Evolutionary conservation across 2,797 vertebrate genomes (phyloP).

Genomic region (Yasuhikotakia modesta): DNA sequence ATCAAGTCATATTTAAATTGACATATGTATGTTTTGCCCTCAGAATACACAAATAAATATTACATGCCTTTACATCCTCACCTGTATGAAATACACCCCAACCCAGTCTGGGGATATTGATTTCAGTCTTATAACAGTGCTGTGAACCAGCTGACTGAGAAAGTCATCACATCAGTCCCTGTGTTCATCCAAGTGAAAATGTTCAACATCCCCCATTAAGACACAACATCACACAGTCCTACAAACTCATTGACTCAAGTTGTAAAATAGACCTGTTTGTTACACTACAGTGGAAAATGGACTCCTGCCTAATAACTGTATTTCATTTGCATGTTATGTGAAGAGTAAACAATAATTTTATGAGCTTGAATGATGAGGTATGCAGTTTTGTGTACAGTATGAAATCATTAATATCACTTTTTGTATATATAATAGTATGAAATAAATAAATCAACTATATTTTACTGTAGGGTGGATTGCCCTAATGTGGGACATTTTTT

Average conservation of each 20-base stretch:
- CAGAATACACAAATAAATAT: slow-evolving; percentile 55
- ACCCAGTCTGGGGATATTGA: slow-evolving; percentile 49
- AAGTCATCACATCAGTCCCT: slow-evolving; percentile 31
- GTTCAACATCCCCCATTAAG: slow-evolving; percentile 30
- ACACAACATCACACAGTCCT: slow-evolving; percentile 22
- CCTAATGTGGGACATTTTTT: too few relatives aligned
- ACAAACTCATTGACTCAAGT: slow-evolving; percentile 40
- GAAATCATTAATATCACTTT: slow-evolving; percentile 17
- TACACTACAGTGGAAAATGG: slow-evolving; percentile 38
- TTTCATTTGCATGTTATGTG: slow-evolving; percentile 40
- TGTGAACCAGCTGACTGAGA: slow-evolving; percentile 51
- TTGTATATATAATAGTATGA: neutral
- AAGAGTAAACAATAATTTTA: slow-evolving; percentile 46
- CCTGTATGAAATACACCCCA: slow-evolving; percentile 27
- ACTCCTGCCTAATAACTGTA: slow-evolving; percentile 11
- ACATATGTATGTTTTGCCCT: slow-evolving; percentile 54
- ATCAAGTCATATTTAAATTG: slow-evolving; percentile 46
- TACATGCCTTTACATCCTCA: neutral
- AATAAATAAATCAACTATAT: neutral
- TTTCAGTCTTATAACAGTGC: slow-evolving; percentile 44
- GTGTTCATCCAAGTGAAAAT: slow-evolving; percentile 54
- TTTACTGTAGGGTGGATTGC: neutral
- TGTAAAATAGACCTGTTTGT: slow-evolving; percentile 41
- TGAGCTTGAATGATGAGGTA: slow-evolving; percentile 12
- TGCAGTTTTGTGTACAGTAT: slow-evolving; percentile 42